Evolutionary conservation across 1,140 invertebrate species (phyloP).

Genomic region (Drosophila sucinea): DNA sequence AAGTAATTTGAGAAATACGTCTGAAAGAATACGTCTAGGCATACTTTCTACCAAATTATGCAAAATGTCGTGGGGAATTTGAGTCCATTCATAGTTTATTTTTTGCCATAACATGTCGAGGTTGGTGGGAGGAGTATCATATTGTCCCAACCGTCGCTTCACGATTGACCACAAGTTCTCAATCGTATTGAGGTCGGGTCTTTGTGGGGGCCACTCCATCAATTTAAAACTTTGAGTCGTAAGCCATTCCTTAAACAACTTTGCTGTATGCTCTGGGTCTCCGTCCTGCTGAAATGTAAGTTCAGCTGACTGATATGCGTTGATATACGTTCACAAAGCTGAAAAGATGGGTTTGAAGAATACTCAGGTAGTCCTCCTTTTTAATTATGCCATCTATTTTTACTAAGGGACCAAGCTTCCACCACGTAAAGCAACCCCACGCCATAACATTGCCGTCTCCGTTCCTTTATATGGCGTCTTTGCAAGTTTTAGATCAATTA

Average conservation of each 20-base stretch:
- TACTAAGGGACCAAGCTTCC: slow-evolving; percentile 1
- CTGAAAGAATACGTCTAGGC: neutral
- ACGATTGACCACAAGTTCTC: slow-evolving; percentile 12
- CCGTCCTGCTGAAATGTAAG: neutral
- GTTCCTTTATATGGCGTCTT: no score
- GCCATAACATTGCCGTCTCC: neutral
- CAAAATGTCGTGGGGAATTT: neutral
- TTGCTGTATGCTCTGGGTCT: no score
- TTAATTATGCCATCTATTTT: slow-evolving; percentile 10
- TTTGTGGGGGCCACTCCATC: neutral
- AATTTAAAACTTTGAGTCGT: neutral
- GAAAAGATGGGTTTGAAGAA: slow-evolving; percentile 15
- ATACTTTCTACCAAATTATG: slow-evolving; percentile 9
- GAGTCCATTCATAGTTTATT: neutral
- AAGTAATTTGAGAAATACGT: no score
- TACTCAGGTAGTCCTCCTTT: slow-evolving; percentile 11
- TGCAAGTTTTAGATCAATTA: no score
- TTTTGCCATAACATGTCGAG: neutral
- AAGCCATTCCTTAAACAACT: no score
- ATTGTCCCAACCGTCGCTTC: slow-evolving; percentile 13
- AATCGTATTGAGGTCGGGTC: neutral
- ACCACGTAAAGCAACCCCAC: slow-evolving; percentile 17
- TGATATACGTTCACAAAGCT: neutral
- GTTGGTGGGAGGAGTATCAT: neutral
- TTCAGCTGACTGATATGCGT: neutral